Percentiles rank a stretch among this genome's conserved stretches.
Evolutionary conservation across 2,797 vertebrate genomes (phyloP).

Genomic region (Lepilemur ruficaudatus): DNA sequence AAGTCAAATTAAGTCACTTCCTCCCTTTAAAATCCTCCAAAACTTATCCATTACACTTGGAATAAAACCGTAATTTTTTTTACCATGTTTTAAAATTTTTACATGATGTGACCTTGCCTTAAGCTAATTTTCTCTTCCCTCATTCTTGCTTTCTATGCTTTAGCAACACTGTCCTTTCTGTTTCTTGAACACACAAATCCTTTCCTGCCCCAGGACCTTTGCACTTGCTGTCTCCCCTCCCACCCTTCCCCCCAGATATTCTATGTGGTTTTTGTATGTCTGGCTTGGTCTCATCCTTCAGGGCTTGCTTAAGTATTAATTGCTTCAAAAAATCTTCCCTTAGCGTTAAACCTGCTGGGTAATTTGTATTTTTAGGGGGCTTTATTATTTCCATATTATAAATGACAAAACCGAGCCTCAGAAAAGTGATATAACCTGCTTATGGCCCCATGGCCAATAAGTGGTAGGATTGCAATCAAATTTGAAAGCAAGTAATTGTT

Average conservation of each 20-base stretch:
- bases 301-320: neutral
- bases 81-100: neutral
- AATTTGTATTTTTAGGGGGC: neutral
- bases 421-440: neutral
- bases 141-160: neutral
- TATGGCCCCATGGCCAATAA: neutral
- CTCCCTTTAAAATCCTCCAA: neutral
- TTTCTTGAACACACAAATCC: neutral
- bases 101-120: neutral
- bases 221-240: too few species aligned
- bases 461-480: neutral
- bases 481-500: neutral
- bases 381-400: neutral
- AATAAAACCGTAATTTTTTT: neutral
- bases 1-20: neutral
- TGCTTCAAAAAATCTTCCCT: neutral
- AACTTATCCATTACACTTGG: neutral
- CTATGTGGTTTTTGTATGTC: neutral
- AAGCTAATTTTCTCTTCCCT: neutral
- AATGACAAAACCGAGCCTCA: neutral
- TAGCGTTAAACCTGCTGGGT: neutral
- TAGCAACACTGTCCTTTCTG: neutral
- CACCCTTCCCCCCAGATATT: neutral
- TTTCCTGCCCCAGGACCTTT: neutral
- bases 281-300: neutral